Evolutionary conservation across 2,797 vertebrate species (phyloP).

Genomic region (Linurgus olivaceus): DNA sequence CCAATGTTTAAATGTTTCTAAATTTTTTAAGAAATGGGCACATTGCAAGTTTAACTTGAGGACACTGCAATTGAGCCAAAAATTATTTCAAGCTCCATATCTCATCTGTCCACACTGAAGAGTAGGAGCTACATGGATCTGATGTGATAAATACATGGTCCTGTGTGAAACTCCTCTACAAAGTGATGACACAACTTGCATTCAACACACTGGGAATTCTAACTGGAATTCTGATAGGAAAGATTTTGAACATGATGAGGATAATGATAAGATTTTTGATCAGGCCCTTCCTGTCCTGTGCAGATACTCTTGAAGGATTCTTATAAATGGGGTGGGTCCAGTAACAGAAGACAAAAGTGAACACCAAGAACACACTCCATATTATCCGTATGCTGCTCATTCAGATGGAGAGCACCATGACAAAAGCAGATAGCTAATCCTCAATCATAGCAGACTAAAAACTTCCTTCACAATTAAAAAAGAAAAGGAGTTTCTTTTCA

Average conservation of each 20-base stretch:
- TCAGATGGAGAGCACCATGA: background rate
- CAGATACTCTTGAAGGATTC: background rate
- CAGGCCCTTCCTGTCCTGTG: background rate
- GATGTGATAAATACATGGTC: background rate
- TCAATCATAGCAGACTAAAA: background rate
- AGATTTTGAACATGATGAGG: background rate
- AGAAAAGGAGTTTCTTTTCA: background rate
- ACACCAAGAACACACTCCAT: background rate
- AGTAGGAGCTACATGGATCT: background rate
- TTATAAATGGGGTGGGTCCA: background rate
- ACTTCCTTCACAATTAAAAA: background rate
- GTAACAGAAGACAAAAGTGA: background rate
- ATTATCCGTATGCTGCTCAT: background rate
- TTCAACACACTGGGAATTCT: background rate
- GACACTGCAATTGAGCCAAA: background rate
- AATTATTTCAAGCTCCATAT: background rate
- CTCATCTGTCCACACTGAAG: background rate
- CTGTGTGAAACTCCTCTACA: background rate
- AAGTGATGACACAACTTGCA: background rate
- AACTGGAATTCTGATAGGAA: background rate
- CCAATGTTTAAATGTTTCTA: background rate
- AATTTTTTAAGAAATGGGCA: background rate
- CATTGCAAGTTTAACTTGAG: background rate
- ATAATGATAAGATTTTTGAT: background rate
- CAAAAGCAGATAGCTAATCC: background rate